Evolutionary conservation across 2,113 vertebrate genomes (phyloP), one percentile per base, ranked within the genome.

Genomic region (Daphoenositta chrysoptera): DNA sequence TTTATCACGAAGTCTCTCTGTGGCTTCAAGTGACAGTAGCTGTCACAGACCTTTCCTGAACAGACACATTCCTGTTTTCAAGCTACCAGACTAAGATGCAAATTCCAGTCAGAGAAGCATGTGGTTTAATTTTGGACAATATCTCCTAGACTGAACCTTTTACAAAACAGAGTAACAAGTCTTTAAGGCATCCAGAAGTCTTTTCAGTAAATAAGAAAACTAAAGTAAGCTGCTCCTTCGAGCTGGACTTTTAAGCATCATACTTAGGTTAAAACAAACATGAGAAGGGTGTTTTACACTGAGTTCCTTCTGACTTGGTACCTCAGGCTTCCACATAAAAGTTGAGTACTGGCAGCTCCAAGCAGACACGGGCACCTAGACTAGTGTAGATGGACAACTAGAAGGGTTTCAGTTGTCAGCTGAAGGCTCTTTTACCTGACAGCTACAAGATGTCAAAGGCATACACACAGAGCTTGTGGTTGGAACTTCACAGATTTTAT

Each of bases 1-100:
- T 48, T 14, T 37, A 56, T 45, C 45, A 45, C 4, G 5, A 90
- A 61, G 17, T 47, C 40, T 53, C 42, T 45, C 47, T 8, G 30
- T 1, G 64, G 30, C 35, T 76, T 80, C 8, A 12, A 40, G 18
- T 6, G 2, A 15, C 30, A 17, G 24, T 0, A 33, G 27, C 20
- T 39, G 19, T 39, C 28, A 40, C 57, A 83, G 14, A 39, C 4
- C 37, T 28, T n/a, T 58, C 37, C 53, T 21, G 7, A 82, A 66
- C 0, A 77, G 28, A 53, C 21, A 30, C 8, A 26, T 17, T 8
- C 9, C 31, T 37, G 15, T 28, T 21, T 66, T 35, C 42, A 61
- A 57, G 10, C 7, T 19, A 53, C 10, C 71, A 57, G 27, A 79
- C 1, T 6, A 60, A 58, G 5, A 72, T 1, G 1, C 5, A 2